Percentiles rank a stretch among this genome's conserved stretches.
phyloP scores from a whole-genome alignment of 2,888 invertebrate genomes.

The Cynaeus angustus region DNA sequence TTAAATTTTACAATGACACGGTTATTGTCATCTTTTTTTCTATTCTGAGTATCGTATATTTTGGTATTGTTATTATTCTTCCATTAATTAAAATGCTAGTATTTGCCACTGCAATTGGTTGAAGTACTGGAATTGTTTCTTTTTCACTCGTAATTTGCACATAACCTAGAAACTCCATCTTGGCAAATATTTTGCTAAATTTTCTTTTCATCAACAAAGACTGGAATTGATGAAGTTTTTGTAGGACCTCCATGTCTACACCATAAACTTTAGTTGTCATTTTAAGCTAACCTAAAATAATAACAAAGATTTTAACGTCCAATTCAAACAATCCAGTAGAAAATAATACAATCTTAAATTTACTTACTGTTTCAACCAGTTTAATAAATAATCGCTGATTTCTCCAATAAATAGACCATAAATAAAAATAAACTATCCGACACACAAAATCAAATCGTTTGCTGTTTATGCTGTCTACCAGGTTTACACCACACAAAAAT shows the following conservation, averaged over 20 bases:
- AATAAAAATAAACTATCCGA: too few relatives aligned
- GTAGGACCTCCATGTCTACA: slow-evolving; percentile 32
- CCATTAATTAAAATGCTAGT: too few relatives aligned
- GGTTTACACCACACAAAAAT: too few relatives aligned
- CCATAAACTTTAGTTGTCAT: slow-evolving; percentile 26
- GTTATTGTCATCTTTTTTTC: too few relatives aligned
- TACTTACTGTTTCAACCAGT: slow-evolving; percentile 28
- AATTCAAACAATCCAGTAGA: slow-evolving; percentile 31
- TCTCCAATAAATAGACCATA: too few relatives aligned
- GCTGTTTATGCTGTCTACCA: too few relatives aligned
- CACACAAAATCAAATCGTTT: too few relatives aligned
- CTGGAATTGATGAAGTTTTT: slow-evolving; percentile 43
- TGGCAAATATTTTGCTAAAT: slow-evolving; percentile 36
- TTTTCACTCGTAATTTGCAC: slow-evolving; percentile 24
- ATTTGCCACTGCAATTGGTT: too few relatives aligned
- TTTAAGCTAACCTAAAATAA: slow-evolving; percentile 39
- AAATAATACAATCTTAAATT: slow-evolving; percentile 35
- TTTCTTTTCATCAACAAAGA: slow-evolving; percentile 45
- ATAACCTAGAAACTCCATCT: slow-evolving; percentile 32
- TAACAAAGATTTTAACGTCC: slow-evolving; percentile 30
- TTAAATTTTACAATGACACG: too few relatives aligned
- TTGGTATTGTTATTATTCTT: too few relatives aligned
- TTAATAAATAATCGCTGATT: slow-evolving; percentile 18
- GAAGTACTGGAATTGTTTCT: too few relatives aligned
- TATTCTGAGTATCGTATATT: too few relatives aligned